Evolutionary conservation across 1,140 invertebrate species (phyloP).

Genomic region (Drosophila asahinai): DNA sequence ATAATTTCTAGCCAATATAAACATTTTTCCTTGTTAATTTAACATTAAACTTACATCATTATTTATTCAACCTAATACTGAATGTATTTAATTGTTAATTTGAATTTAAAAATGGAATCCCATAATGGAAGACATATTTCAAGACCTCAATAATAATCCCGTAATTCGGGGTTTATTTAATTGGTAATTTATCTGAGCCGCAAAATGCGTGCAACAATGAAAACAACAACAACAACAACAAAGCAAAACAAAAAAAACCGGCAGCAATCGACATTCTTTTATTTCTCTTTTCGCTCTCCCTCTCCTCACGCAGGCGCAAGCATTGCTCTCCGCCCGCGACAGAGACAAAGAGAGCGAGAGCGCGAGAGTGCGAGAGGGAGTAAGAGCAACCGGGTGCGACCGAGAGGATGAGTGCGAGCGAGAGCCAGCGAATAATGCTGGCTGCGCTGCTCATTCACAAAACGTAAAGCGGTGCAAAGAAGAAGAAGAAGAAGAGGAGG

Average conservation of each 20-base stretch:
- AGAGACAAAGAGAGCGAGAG: neutral
- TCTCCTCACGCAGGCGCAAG: slow-evolving; percentile 32
- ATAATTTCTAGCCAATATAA: too few species aligned
- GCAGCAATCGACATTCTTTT: slow-evolving; percentile 42
- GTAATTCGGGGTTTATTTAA: slow-evolving; percentile 21
- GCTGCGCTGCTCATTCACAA: slow-evolving; percentile 71
- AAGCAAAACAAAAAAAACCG: slow-evolving; percentile 25
- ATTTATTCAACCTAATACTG: too few species aligned
- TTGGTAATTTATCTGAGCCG: slow-evolving; percentile 20
- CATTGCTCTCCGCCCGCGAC: slow-evolving; percentile 12
- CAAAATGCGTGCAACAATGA: slow-evolving; percentile 34
- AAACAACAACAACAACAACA: slow-evolving; percentile 8
- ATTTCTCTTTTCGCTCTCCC: slow-evolving; percentile 14
- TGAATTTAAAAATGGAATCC: neutral
- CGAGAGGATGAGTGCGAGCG: slow-evolving; percentile 25
- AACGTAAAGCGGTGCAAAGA: slow-evolving; percentile 45
- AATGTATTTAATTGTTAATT: neutral
- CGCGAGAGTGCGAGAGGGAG: slow-evolving; percentile 1
- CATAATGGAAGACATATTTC: neutral
- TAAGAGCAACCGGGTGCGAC: slow-evolving; percentile 19
- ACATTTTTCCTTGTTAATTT: neutral
- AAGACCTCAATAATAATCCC: neutral
- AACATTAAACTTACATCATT: neutral
- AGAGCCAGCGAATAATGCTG: slow-evolving; percentile 35
- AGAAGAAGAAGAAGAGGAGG: slow-evolving; percentile 26